Conservation (phyloP, 2,113 vertebrate genomes). For the Leptosomus discolor region DNA sequence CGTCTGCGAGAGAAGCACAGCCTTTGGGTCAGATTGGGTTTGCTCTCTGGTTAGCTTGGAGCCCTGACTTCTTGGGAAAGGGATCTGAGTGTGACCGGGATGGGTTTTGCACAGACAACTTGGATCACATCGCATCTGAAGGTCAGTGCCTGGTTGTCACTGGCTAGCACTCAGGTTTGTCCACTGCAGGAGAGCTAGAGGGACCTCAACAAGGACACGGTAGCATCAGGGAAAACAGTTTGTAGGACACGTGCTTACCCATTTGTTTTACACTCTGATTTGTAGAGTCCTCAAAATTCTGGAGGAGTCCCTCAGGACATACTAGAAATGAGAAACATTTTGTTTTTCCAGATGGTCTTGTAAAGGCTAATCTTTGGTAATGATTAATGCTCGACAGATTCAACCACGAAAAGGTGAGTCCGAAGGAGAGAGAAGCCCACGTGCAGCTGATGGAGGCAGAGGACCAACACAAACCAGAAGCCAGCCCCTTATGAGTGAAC, state of each 20-base stretch:
- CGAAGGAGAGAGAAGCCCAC: fast-evolving
- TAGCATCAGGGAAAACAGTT: background rate
- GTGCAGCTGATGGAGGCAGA: background rate
- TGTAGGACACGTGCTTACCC: background rate
- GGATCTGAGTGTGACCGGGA: background rate
- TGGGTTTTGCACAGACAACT: background rate
- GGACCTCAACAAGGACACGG: background rate
- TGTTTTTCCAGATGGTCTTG: background rate
- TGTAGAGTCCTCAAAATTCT: background rate
- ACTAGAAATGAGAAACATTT: background rate
- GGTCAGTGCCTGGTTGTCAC: background rate
- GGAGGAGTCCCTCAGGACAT: background rate
- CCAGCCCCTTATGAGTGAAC: background rate
- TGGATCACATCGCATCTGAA: background rate
- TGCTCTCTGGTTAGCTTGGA: background rate
- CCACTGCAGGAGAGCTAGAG: background rate
- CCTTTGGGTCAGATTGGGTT: background rate
- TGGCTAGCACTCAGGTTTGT: background rate
- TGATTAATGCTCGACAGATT: background rate
- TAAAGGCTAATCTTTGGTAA: background rate
- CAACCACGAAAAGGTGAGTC: background rate
- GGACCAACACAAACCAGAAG: background rate
- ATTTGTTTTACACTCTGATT: background rate
- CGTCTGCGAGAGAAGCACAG: background rate
- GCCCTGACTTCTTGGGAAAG: background rate